Base-by-base conservation (phyloP, 1,140 invertebrate genomes). In the Metopolophium dirhodum region DNA sequence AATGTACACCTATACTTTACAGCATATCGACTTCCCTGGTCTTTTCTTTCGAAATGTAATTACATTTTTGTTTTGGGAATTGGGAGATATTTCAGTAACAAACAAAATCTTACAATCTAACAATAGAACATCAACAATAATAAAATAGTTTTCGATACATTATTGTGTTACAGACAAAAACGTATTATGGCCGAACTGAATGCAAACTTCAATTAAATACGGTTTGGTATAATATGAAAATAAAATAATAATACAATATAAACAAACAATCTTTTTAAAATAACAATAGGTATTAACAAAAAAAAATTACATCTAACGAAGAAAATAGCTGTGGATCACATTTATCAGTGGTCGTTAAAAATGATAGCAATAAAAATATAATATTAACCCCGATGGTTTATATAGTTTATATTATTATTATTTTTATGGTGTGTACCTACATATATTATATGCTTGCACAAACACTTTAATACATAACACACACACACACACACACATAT, bases 111-210 rank as follows among this genome's bases (percentile, higher is more conserved):
- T 26, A 85, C 7, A 11, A 41, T 45, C 2, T 45, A 22, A 41
- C 83, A 41, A 85, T 45, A 11, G 37, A 41, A 41, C 45, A 85
- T 85, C 8, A 45, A 85, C 41, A 41, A 85, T 45, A n/a, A 35
- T 77, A 77, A 77, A 77, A 77, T 77, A 77, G n/a, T 77, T 77
- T 77, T 77, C 14, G 14, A 77, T 77, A n/a, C 61, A 77, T 77
- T 77, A 14, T 77, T 20, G 61, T 77, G 30, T 77, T 85, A 41
- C 22, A 85, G 9, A 85, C 37, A 41, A 41, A 85, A 85, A 85
- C 83, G 37, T 85, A 85, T 85, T 45, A 41, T 85, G 37, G 23
- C 9, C 3, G 23, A 85, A 41, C 30, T 85, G 37, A 85, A 85
- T 26, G 41, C 41, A 41, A 85, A 41, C 83, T 85, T 23, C 7